Evolutionary conservation across 2,797 vertebrate genomes (phyloP), one percentile per base, ranked within the genome.

Genomic region (Amphiprion clarkii): DNA sequence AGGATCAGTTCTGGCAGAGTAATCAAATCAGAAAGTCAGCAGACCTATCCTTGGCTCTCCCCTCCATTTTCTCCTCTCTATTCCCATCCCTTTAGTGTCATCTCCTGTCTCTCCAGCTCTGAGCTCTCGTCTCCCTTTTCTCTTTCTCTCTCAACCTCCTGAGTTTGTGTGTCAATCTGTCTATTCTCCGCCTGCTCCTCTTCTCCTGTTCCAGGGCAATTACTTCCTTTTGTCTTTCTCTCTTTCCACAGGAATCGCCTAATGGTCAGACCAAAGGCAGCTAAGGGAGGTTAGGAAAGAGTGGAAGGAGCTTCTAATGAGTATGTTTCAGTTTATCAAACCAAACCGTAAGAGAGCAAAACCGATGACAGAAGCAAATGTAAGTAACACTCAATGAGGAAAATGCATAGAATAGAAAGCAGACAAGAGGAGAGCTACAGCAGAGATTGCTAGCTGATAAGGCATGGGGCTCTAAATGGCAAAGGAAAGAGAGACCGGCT

Each of bases 1-100:
- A 81, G 74, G 84, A 92, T 92, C 83, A 86, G 83, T 89, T 92
- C 86, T 90, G 84, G 79, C 89, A 89, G 85, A 82, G 75, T 91
- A 92, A 93, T 93, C 87, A 84, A 89, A 93, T 93, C 89, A 89
- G 67, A 89, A 88, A 88, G 86, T 89, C 87, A 89, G 88, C 85
- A 88, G 88, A 92, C 79, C 86, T 70, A 74, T 74, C 81, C 71
- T 40, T 31, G 29, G 39, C 72, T 64, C 39, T 58, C 60, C 6
- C 67, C 52, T 75, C 77, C 81, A 83, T 82, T 85, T 84, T 90
- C 71, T 71, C 61, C 49, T 76, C 71, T 85, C 76, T 44, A 53
- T 81, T 70, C 66, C 74, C 65, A 65, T 83, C 66, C 29, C 72
- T 83, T 78, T n/a, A 74, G 57, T 82, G 63, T 84, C 83, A 82